phyloP scores from a whole-genome alignment of 92 coral and sea anemone species.

The Paramuricea clavata region DNA sequence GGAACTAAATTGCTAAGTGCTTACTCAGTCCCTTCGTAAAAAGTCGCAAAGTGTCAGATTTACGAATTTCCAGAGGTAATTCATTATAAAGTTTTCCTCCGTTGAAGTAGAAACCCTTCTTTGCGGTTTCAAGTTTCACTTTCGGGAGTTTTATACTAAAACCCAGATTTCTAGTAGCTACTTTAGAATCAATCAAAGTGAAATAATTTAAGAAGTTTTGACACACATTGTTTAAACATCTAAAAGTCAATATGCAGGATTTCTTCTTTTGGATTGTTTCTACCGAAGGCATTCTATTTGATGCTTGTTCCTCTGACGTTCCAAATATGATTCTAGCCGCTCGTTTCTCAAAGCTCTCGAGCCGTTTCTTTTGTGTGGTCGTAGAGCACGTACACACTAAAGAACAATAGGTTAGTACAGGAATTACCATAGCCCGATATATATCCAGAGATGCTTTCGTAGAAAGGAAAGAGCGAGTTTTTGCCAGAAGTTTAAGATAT shows the following conservation, averaged over 20 bases:
- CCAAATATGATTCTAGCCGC: constrained; percentile 11
- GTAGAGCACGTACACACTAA: constrained; percentile 5
- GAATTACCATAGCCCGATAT: constrained; percentile 9
- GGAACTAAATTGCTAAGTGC: too few relatives aligned
- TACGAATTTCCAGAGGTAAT: constrained; percentile 6
- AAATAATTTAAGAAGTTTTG: constrained; percentile 28
- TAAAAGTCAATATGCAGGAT: constrained; percentile 20
- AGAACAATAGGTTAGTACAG: constrained; percentile 9
- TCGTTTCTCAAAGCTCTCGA: constrained; percentile 5
- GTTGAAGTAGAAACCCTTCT: constrained; percentile 24
- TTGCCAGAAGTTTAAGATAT: not conserved
- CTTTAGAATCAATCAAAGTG: not conserved
- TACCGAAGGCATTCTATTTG: not conserved
- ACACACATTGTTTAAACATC: constrained; percentile 19
- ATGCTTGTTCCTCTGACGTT: not conserved
- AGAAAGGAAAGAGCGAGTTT: constrained; percentile 35
- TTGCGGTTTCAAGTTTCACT: constrained; percentile 27
- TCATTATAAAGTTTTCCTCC: constrained; percentile 15
- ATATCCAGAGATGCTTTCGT: not conserved
- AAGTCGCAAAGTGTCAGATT: constrained; percentile 15
- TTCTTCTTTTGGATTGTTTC: constrained; percentile 37
- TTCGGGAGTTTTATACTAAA: constrained; percentile 21
- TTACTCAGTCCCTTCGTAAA: not conserved
- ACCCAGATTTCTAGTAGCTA: constrained; percentile 10
- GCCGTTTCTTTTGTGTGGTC: constrained; percentile 3